Evolutionary conservation across 1,140 invertebrate species (phyloP).

Genomic region (Tetranychus urticae): DNA sequence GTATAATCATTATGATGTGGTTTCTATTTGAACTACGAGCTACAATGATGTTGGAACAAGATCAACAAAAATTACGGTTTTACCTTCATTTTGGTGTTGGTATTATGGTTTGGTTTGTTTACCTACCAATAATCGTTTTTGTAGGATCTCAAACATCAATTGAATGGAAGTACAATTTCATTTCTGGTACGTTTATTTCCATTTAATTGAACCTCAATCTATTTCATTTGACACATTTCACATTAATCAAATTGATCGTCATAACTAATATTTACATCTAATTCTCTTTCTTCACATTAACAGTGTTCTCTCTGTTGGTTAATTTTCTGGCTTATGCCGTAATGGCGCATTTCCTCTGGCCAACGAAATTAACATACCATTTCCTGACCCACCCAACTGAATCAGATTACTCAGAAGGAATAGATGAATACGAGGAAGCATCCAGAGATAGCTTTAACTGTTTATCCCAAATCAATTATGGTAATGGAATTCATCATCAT

Average conservation of each 20-base stretch:
- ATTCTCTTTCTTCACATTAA: slow-evolving; percentile 7
- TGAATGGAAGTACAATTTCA: slow-evolving; percentile 79
- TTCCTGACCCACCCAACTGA: slow-evolving; percentile 4
- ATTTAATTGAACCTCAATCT: too few relatives aligned
- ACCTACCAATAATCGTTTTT: slow-evolving; percentile 74
- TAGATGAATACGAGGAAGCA: slow-evolving; percentile 1
- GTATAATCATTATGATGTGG: slow-evolving; percentile 78
- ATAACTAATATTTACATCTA: neutral
- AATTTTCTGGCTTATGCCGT: slow-evolving; percentile 81
- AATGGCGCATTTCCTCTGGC: slow-evolving; percentile 80
- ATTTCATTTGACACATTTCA: too few relatives aligned
- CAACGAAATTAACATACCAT: slow-evolving; percentile 18
- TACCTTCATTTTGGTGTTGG: slow-evolving; percentile 87
- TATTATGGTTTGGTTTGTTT: slow-evolving; percentile 92
- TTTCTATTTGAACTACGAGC: slow-evolving; percentile 73
- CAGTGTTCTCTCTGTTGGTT: slow-evolving; percentile 76
- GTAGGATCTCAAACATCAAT: slow-evolving; percentile 77
- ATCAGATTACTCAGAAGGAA: neutral
- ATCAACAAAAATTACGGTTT: slow-evolving; percentile 68
- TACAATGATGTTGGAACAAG: slow-evolving; percentile 76
- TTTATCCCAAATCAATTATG: neutral
- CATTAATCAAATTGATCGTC: too few relatives aligned
- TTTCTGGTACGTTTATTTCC: slow-evolving; percentile 42
- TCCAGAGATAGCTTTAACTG: neutral
- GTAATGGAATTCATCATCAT: neutral